These are phyloP conservation scores for Lepidurus packardi DNA, from an alignment of 1,140 invertebrate genomes.

Conservation along the genomic window DNA sequence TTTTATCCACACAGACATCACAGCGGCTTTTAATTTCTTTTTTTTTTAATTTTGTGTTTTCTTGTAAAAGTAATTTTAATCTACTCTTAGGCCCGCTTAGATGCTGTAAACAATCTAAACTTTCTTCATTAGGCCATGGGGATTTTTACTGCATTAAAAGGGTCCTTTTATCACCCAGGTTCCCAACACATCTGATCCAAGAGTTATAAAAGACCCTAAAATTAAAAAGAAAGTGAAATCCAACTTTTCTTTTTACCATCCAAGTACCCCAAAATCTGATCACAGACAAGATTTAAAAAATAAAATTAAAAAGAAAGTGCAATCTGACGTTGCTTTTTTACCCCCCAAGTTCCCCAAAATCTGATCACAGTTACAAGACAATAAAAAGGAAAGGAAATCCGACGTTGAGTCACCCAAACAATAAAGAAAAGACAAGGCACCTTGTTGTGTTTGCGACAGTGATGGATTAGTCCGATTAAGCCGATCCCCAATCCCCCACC, in stretches of 20 bases:
- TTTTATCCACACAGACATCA: slow-evolving; percentile 19
- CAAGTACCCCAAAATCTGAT: no score
- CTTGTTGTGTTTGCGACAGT: neutral
- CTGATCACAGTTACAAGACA: neutral
- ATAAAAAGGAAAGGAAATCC: neutral
- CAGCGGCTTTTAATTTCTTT: neutral
- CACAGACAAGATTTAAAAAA: no score
- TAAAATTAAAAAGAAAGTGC: no score
- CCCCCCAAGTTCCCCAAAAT: neutral
- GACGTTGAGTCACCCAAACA: neutral
- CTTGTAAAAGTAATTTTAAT: neutral
- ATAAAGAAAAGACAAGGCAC: slow-evolving; percentile 10
- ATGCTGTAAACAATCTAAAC: no score
- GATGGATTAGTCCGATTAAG: slow-evolving; percentile 21
- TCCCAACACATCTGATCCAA: no score
- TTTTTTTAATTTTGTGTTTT: neutral
- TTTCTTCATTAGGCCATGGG: no score
- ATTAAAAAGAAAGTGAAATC: no score
- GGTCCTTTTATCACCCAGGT: no score
- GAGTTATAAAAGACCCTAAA: no score
- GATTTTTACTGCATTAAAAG: no score
- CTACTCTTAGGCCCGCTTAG: neutral
- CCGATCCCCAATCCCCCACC: neutral
- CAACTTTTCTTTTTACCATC: no score
- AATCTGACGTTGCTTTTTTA: neutral